These are phyloP conservation scores for Pristionchus maxplancki DNA, from an alignment of 2,888 invertebrate genomes.

Conservation along the genomic window DNA sequence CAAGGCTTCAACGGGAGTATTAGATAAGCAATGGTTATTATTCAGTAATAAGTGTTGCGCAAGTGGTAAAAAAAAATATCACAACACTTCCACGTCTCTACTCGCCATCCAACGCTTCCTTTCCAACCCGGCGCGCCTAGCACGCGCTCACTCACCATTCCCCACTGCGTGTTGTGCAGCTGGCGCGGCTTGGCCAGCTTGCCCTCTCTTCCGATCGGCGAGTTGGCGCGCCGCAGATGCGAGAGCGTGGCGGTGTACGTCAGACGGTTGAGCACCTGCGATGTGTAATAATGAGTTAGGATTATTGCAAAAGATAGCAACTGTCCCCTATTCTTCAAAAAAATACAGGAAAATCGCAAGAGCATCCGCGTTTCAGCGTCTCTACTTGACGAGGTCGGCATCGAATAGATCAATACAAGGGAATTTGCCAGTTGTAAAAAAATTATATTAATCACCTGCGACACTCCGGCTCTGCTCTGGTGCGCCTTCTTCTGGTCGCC, in stretches of 20 bases:
- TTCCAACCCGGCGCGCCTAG: background rate
- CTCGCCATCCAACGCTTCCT: background rate
- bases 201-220: slow-evolving; percentile 98
- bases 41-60: too few species aligned
- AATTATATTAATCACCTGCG: too few species aligned
- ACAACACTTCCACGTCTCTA: background rate
- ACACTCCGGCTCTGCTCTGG: slow-evolving; percentile 96
- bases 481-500: slow-evolving; percentile 99
- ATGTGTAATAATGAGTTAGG: background rate
- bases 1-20: too few species aligned
- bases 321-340: too few species aligned
- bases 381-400: too few species aligned
- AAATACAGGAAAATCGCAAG: too few species aligned
- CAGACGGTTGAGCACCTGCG: slow-evolving; percentile 92
- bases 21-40: too few species aligned
- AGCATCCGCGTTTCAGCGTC: too few species aligned
- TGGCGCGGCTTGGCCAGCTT: slow-evolving; percentile 99
- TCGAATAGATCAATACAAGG: too few species aligned
- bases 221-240: slow-evolving; percentile 97
- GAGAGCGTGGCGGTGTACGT: slow-evolving; percentile 99
- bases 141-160: slow-evolving; percentile 81
- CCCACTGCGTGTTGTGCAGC: slow-evolving; percentile 99
- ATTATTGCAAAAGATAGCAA: too few species aligned
- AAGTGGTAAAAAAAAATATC: background rate
- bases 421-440: too few species aligned